These are phyloP conservation scores for Antheraea pernyi DNA, from an alignment of 1,140 invertebrate genomes.

Conservation along the genomic window DNA sequence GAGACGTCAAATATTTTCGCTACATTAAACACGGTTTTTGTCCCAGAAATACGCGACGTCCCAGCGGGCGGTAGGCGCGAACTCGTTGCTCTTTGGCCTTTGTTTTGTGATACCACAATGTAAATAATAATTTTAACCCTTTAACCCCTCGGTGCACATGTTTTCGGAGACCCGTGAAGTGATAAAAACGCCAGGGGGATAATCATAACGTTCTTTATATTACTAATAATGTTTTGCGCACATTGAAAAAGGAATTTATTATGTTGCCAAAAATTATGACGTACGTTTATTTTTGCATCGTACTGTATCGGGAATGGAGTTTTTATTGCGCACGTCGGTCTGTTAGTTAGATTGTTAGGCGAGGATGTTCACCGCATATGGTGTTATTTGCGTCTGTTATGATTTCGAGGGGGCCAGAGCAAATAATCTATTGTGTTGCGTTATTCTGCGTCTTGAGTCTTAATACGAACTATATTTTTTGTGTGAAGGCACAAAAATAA, in stretches of 20 bases:
- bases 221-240: neutral
- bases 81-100: constrained; percentile 7
- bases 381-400: constrained; percentile 48
- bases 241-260: neutral
- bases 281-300: constrained; percentile 25
- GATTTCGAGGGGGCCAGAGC: constrained; percentile 35
- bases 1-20: constrained; percentile 11
- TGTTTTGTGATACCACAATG: constrained; percentile 9
- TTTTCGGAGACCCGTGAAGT: constrained; percentile 7
- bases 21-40: constrained; percentile 10
- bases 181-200: neutral
- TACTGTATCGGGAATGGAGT: constrained; percentile 39
- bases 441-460: neutral
- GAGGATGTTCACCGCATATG: constrained; percentile 50
- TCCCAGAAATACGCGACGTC: neutral
- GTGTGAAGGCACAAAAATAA: no score
- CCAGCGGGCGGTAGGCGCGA: constrained; percentile 4
- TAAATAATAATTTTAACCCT: constrained; percentile 10
- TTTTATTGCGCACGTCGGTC: constrained; percentile 56
- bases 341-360: constrained; percentile 54
- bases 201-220: neutral
- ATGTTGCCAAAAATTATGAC: constrained; percentile 29
- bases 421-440: neutral
- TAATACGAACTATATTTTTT: no score
- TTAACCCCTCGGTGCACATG: constrained; percentile 5